phyloP scores from a whole-genome alignment of 2,113 vertebrate species.

The Rhipidura dahli region DNA sequence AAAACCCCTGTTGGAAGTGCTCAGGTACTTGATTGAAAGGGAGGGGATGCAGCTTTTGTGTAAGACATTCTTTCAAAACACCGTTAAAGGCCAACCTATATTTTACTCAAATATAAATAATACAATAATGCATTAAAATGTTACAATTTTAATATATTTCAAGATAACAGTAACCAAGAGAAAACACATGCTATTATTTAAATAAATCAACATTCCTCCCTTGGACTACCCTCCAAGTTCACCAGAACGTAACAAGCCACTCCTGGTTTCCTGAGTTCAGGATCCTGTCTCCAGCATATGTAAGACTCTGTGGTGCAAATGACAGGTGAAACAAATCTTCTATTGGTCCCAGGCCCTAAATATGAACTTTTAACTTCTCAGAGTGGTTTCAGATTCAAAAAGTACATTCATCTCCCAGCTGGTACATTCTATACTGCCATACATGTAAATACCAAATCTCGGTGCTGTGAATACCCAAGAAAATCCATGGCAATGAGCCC shows the following conservation, averaged over 20 bases:
- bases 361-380: background rate
- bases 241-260: background rate
- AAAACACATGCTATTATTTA: background rate
- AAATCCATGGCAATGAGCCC: background rate
- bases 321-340: background rate
- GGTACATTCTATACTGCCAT: background rate
- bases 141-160: background rate
- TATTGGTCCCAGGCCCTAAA: background rate
- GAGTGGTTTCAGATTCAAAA: background rate
- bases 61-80: background rate
- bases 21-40: background rate
- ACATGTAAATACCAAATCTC: background rate
- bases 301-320: background rate
- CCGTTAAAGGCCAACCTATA: background rate
- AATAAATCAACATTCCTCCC: background rate
- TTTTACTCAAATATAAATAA: background rate
- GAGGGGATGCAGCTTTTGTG: background rate
- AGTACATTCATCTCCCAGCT: background rate
- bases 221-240: background rate
- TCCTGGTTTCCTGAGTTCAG: background rate
- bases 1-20: background rate
- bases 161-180: background rate
- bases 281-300: background rate
- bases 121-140: background rate
- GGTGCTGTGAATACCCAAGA: background rate